Evolutionary conservation across 1,140 invertebrate species (phyloP).

Genomic region (Aphelinus certus): DNA sequence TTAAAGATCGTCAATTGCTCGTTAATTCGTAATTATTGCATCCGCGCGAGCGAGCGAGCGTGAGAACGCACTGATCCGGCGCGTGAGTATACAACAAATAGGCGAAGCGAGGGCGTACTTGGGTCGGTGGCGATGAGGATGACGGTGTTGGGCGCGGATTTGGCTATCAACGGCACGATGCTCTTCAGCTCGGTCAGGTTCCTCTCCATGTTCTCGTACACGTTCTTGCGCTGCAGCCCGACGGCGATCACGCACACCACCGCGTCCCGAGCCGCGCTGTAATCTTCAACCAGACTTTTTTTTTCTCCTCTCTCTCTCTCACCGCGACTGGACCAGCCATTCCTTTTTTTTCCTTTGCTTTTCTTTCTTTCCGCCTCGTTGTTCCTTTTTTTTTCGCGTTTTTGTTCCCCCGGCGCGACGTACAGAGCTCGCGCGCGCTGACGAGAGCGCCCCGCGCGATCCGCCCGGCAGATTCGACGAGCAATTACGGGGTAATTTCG

Average conservation of each 20-base stretch:
- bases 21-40: too few relatives aligned
- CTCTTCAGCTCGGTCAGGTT: conserved; percentile 69
- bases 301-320: too few relatives aligned
- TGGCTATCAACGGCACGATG: conserved; percentile 67
- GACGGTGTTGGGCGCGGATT: conserved; percentile 70
- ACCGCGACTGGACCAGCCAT: neutral
- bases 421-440: too few relatives aligned
- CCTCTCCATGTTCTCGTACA: conserved; percentile 68
- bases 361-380: neutral
- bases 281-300: conserved; percentile 60
- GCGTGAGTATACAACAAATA: neutral
- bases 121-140: conserved; percentile 71
- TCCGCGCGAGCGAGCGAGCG: too few relatives aligned
- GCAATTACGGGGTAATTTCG: neutral
- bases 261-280: conserved; percentile 66
- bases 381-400: too few relatives aligned
- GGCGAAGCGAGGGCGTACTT: conserved; percentile 52
- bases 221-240: conserved; percentile 69
- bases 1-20: too few relatives aligned
- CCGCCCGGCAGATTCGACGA: neutral
- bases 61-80: too few relatives aligned
- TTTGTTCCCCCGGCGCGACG: too few relatives aligned
- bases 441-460: neutral
- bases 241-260: conserved; percentile 71
- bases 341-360: neutral